Conservation (phyloP, 2,797 vertebrate genomes). For the Chiloscyllium punctatum region DNA sequence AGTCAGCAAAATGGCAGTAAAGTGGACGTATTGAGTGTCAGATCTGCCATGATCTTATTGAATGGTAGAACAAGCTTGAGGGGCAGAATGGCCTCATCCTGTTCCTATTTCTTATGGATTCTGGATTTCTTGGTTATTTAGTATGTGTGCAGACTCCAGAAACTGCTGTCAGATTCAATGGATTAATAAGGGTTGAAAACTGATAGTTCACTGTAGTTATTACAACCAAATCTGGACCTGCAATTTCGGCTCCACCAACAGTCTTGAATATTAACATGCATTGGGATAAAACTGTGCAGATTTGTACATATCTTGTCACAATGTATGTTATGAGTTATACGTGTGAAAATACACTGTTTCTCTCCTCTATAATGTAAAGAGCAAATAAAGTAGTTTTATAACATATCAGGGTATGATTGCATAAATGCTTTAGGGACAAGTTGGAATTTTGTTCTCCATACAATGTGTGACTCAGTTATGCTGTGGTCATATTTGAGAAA, state of each 20-base stretch:
- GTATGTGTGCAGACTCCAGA: not conserved
- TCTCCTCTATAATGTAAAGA: not conserved
- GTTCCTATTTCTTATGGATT: not conserved
- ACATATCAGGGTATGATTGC: not conserved
- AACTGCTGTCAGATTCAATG: not conserved
- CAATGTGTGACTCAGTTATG: not conserved
- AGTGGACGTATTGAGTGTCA: no score
- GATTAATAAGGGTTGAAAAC: not conserved
- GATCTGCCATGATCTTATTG: no score
- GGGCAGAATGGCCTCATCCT: no score
- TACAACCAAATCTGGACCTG: not conserved
- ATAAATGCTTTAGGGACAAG: not conserved
- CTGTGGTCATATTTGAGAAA: not conserved
- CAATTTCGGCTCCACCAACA: not conserved
- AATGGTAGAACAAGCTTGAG: no score
- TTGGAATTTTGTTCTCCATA: not conserved
- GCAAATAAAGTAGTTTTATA: not conserved
- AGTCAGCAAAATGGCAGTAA: no score
- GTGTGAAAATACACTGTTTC: not conserved
- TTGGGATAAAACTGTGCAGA: not conserved
- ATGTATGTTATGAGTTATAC: not conserved
- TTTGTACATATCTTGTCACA: not conserved
- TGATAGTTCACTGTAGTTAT: not conserved
- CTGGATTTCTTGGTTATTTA: not conserved
- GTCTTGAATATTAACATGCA: not conserved